Evolutionary conservation across 2,888 invertebrate genomes (phyloP), one percentile per base, ranked within the genome.

Genomic region (Globia sparganii): DNA sequence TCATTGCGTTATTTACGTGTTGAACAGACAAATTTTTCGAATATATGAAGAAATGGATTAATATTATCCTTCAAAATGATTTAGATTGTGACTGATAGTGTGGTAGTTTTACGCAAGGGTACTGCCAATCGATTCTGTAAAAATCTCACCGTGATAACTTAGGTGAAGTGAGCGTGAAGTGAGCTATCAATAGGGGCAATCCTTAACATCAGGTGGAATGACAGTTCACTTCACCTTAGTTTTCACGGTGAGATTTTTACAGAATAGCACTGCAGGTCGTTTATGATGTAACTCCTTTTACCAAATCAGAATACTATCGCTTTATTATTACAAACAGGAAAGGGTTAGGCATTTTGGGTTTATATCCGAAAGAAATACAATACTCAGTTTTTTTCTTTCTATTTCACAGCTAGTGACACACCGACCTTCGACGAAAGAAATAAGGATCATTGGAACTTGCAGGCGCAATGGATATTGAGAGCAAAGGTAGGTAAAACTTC

Each of bases 381-480:
- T 21, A 5, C 31, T 59, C 4, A 31, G 9, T 18, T 21, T n/a
- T 58, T 34, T n/a, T 31, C n/a, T 31, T 79, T 70, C 13, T 31
- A 9, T 71, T 25, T 9, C 2, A 28, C 90, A 94, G 94, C 84
- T 70, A 62, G 61, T n/a, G 83, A 85, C 53, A 15, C 28, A 0
- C 74, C 72, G 8, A 75, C 75, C 0, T 95, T 96, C 62, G 94
- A 96, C 64, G 96, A 96, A 77, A 94, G 77, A 53, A 95, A 96
- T 67, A 93, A 93, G 64, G 93, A 95, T 0, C 95, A 96, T 68
- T 96, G 96, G 96, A 92, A 90, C 72, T 82, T 93, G 28, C 95
- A 96, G 70, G 96, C 96, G 1, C 96, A 96, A 85, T 94, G 94
- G 95, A 91, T 93, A 0, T 83, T 96, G n/a, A 88, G 89, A 31